Evolutionary conservation across 2,797 vertebrate species (phyloP).

Genomic region (Synaphobranchus kaupii): DNA sequence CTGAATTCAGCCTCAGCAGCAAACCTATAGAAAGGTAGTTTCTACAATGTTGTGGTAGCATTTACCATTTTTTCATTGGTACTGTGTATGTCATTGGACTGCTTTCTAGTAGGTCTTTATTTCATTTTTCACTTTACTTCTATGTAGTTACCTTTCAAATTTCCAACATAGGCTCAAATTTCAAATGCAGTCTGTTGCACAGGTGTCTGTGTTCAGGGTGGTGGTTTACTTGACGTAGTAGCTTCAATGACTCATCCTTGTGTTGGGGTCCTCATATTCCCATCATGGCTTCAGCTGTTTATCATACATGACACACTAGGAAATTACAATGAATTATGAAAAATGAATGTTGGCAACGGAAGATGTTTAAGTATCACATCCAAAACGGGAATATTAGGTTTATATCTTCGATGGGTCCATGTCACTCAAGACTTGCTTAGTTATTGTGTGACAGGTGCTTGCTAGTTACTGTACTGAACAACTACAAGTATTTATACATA

Average conservation of each 20-base stretch:
- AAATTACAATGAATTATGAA: neutral
- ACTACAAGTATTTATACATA: neutral
- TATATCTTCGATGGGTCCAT: neutral
- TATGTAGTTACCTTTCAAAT: neutral
- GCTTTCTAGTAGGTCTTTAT: no score
- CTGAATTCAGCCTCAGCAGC: no score
- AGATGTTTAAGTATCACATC: neutral
- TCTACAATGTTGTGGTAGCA: no score
- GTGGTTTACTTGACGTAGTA: neutral
- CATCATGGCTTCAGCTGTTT: neutral
- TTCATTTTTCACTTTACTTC: no score
- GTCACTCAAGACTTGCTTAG: neutral
- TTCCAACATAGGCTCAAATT: neutral
- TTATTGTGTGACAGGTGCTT: neutral
- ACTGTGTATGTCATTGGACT: no score
- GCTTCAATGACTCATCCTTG: neutral
- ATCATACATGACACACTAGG: neutral
- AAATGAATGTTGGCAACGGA: neutral
- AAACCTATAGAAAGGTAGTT: no score
- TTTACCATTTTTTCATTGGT: no score
- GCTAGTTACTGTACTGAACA: neutral
- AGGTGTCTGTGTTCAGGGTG: neutral
- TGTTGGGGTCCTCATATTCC: neutral
- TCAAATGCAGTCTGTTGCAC: neutral
- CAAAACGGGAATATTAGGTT: no score